Percentiles rank a stretch among this genome's conserved stretches.
Evolutionary conservation across 1,140 invertebrate genomes (phyloP).

Genomic region (Temnothorax nylanderi): DNA sequence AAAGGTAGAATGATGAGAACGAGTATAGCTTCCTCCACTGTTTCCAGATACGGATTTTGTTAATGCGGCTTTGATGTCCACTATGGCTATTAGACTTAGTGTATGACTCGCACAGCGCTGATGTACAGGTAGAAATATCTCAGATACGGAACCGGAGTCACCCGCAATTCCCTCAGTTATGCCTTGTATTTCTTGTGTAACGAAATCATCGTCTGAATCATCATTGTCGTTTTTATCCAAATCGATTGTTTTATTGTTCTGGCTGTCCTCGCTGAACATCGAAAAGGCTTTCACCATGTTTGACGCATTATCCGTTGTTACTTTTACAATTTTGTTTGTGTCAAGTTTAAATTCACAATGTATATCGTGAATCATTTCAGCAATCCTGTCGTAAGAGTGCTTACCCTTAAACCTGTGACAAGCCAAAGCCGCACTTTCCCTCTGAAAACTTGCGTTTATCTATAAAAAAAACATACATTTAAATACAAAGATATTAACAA

Average conservation of each 20-base stretch:
- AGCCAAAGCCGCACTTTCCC: constrained; percentile 48
- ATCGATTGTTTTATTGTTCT: constrained; percentile 8
- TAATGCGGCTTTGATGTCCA: constrained; percentile 20
- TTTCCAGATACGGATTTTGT: constrained; percentile 2
- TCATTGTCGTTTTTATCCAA: constrained; percentile 18
- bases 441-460: constrained; percentile 28
- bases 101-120: constrained; percentile 26
- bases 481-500: neutral
- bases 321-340: constrained; percentile 34
- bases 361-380: constrained; percentile 35
- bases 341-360: constrained; percentile 31
- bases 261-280: neutral
- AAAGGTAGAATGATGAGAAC: constrained; percentile 41
- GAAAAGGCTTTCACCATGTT: constrained; percentile 49
- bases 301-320: constrained; percentile 52
- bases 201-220: constrained; percentile 16
- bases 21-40: constrained; percentile 24
- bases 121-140: constrained; percentile 19
- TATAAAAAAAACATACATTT: neutral
- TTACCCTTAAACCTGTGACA: constrained; percentile 67
- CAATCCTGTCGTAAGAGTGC: constrained; percentile 64
- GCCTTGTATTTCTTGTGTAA: constrained; percentile 5
- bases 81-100: neutral
- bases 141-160: neutral
- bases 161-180: neutral